phyloP scores from a whole-genome alignment of 2,797 vertebrate species.

The Salmo trutta region DNA sequence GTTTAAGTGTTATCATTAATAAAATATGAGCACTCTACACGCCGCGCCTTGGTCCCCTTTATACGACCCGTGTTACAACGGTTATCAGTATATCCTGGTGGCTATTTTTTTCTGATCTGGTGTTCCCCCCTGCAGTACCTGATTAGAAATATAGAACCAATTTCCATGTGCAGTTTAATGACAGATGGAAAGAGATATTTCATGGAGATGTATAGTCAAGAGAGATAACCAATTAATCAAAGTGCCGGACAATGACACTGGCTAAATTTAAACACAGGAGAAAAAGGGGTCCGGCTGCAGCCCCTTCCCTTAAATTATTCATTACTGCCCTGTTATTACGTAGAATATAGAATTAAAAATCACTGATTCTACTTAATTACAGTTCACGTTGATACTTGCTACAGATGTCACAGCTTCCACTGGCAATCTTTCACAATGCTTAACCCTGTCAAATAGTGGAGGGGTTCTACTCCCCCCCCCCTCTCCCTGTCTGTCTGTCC shows the following conservation, averaged over 20 bases:
- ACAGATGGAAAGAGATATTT: conserved; percentile 62
- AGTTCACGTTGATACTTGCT: conserved; percentile 44
- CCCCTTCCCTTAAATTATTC: conserved; percentile 59
- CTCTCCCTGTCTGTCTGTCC: conserved; percentile 10
- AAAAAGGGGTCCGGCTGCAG: conserved; percentile 30
- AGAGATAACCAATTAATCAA: conserved; percentile 71
- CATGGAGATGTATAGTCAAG: conserved; percentile 57
- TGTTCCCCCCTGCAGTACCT: conserved; percentile 26
- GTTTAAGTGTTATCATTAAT: too few relatives aligned
- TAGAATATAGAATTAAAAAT: conserved; percentile 60
- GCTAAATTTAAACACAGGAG: conserved; percentile 71
- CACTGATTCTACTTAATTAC: conserved; percentile 60
- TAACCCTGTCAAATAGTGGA: conserved; percentile 55
- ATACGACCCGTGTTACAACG: neutral
- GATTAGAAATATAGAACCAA: conserved; percentile 60
- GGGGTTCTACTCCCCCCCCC: conserved; percentile 16
- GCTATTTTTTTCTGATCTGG: conserved; percentile 38
- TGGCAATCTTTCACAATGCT: conserved; percentile 55
- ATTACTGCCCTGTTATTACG: conserved; percentile 55
- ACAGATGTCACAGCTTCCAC: conserved; percentile 72
- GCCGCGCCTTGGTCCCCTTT: too few relatives aligned
- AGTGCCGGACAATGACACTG: conserved; percentile 62
- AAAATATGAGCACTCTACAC: too few relatives aligned
- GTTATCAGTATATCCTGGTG: conserved; percentile 32
- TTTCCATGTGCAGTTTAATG: conserved; percentile 57